Evolutionary conservation across 2,113 vertebrate genomes (phyloP).

Genomic region (Scortum barcoo): DNA sequence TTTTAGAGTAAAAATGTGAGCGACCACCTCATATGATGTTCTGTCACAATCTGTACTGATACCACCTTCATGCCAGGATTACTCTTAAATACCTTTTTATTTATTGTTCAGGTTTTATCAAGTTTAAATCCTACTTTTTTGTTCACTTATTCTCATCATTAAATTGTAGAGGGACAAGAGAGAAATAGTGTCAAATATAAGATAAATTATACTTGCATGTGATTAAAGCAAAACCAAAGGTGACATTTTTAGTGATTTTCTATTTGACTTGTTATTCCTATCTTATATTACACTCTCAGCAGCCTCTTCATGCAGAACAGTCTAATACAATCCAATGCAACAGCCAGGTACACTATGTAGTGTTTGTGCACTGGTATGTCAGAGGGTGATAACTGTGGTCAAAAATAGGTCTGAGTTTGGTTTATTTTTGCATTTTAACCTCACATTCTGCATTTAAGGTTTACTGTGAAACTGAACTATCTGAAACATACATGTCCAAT

Average conservation of each 20-base stretch:
- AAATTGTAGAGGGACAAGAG: background rate
- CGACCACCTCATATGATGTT: background rate
- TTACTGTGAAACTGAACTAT: too few species aligned
- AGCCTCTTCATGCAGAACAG: background rate
- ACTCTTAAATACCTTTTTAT: background rate
- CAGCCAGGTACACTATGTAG: too few species aligned
- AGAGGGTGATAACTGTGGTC: too few species aligned
- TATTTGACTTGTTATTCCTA: background rate
- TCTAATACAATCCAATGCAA: background rate
- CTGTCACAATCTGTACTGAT: background rate
- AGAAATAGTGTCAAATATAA: background rate
- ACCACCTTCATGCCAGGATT: too few species aligned
- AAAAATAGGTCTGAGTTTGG: too few species aligned
- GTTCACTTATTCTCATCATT: background rate
- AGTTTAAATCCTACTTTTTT: background rate
- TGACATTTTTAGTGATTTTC: background rate
- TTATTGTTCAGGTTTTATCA: background rate
- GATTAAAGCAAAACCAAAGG: background rate
- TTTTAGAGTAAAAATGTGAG: constrained; percentile 10
- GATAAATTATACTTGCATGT: background rate
- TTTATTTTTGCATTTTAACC: background rate
- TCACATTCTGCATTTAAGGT: background rate
- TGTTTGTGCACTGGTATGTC: too few species aligned
- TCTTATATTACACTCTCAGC: background rate
- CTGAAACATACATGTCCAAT: background rate